A percentile compares a stretch with the other conserved stretches of the same genome.
Conservation (phyloP, 2,113 vertebrate species). For the Saguinus imperator region DNA sequence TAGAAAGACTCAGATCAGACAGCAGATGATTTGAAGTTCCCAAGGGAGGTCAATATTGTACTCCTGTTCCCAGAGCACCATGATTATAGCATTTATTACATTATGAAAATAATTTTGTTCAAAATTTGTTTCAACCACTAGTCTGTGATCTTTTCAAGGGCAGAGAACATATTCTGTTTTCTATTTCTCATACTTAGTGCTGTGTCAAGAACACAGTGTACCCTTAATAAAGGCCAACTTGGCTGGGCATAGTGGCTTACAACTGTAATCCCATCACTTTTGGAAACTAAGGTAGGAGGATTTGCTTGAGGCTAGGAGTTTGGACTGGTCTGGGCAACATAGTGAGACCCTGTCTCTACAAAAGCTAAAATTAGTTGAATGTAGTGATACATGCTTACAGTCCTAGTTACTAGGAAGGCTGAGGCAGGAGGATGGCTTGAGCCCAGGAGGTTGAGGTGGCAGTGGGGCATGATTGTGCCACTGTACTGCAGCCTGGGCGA, state of each 20-base stretch:
- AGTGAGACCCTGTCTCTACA: too few species aligned
- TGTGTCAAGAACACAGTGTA: not conserved
- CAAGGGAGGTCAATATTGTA: not conserved
- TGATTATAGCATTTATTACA: not conserved
- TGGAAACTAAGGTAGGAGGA: too few species aligned
- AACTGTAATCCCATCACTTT: too few species aligned
- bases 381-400: too few species aligned
- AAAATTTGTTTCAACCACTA: slow-evolving; percentile 39
- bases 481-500: too few species aligned
- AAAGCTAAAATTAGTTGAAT: too few species aligned
- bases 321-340: too few species aligned
- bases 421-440: not conserved
- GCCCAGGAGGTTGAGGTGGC: too few species aligned
- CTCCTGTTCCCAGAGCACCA: not conserved
- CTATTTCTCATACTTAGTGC: not conserved
- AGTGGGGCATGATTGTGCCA: too few species aligned
- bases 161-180: slow-evolving; percentile 28
- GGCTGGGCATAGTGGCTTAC: too few species aligned
- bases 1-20: not conserved
- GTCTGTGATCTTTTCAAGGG: slow-evolving; percentile 37
- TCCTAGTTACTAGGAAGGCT: not conserved
- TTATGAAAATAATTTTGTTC: slow-evolving; percentile 40
- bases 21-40: not conserved
- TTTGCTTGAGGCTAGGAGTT: too few species aligned
- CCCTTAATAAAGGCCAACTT: not conserved